Conservation (phyloP, 2,113 vertebrate species). For the Oenanthe oenanthe region DNA sequence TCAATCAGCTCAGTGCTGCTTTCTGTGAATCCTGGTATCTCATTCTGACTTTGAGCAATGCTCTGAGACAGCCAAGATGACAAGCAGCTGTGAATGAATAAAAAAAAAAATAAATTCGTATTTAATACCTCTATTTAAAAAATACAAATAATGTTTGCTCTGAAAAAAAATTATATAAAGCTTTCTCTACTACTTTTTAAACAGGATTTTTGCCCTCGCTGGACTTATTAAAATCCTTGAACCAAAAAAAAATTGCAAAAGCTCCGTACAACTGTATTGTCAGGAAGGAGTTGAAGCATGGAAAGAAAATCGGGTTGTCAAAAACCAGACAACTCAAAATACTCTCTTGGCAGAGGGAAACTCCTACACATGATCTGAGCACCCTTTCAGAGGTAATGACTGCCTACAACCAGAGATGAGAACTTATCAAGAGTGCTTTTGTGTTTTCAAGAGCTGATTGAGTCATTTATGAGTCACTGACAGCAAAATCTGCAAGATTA, state of each 20-base stretch:
- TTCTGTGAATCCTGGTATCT: not conserved
- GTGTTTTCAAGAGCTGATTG: not conserved
- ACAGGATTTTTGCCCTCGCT: not conserved
- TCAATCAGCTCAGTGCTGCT: not conserved
- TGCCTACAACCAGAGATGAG: not conserved
- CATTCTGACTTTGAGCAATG: not conserved
- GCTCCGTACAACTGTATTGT: not conserved
- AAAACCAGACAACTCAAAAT: conserved; percentile 1
- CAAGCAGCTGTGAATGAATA: not conserved
- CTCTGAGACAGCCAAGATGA: not conserved
- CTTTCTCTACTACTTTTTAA: not conserved
- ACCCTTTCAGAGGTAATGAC: not conserved
- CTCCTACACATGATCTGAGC: not conserved
- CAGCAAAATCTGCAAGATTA: fast-evolving
- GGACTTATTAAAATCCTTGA: not conserved
- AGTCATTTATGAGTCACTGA: not conserved
- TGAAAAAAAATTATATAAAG: not conserved
- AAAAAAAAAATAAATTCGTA: not conserved
- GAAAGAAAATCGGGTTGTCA: not conserved
- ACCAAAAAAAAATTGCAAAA: not conserved
- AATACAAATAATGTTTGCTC: not conserved
- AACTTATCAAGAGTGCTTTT: not conserved
- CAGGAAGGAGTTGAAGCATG: not conserved
- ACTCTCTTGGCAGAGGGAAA: not conserved
- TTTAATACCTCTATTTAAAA: not conserved